Conservation (phyloP, 2,113 vertebrate genomes). For the Aegypius monachus region DNA sequence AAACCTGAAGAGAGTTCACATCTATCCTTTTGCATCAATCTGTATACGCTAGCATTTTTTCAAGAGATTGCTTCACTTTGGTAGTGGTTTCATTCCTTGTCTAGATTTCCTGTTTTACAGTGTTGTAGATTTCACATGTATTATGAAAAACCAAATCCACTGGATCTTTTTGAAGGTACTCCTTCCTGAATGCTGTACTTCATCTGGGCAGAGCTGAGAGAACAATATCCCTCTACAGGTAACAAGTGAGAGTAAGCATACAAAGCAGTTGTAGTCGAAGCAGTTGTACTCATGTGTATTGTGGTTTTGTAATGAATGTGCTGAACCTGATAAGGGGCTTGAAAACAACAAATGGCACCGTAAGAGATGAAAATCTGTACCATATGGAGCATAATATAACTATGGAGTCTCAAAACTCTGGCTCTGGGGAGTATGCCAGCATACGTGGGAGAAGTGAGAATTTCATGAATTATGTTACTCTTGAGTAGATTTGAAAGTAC, state of each 20-base stretch:
- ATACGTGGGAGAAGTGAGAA: constrained; percentile 50
- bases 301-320: constrained; percentile 23
- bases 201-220: not conserved
- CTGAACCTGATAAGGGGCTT: constrained; percentile 29
- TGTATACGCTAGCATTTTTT: not conserved
- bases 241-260: not conserved
- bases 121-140: not conserved
- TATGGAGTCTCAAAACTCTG: not conserved
- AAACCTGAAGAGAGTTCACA: not conserved
- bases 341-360: constrained; percentile 16
- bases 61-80: not conserved
- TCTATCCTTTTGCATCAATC: not conserved
- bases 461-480: constrained; percentile 57
- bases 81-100: not conserved
- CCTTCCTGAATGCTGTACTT: not conserved
- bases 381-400: constrained; percentile 52
- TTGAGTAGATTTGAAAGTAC: constrained; percentile 42
- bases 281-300: not conserved
- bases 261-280: not conserved
- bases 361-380: constrained; percentile 40
- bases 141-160: not conserved
- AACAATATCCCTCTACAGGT: not conserved
- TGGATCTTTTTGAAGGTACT: not conserved
- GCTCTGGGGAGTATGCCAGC: constrained; percentile 10
- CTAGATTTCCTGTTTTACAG: not conserved